Conservation (phyloP, 1,140 invertebrate genomes). For the Popillia japonica region DNA sequence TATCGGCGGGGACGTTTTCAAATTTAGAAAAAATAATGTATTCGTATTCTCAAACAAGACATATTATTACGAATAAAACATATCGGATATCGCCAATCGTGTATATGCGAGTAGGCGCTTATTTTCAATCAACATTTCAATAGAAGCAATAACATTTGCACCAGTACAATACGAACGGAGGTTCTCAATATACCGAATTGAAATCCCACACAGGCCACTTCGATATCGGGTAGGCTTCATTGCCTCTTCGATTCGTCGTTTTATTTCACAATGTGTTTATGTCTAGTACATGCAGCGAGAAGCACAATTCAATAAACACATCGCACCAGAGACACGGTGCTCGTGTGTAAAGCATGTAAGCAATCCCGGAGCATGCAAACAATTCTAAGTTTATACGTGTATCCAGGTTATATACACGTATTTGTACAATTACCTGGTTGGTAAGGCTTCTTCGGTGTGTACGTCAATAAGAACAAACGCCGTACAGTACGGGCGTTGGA, state of each 20-base stretch:
- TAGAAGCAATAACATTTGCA: background rate
- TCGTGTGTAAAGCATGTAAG: background rate
- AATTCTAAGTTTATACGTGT: background rate
- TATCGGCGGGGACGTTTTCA: too few species aligned
- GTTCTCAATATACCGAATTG: background rate
- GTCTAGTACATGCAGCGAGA: background rate
- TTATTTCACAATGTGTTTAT: background rate
- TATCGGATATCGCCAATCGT: too few species aligned
- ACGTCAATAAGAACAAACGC: background rate
- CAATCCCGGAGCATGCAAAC: background rate
- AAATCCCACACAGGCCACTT: background rate
- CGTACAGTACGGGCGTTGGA: too few species aligned
- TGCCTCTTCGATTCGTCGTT: background rate
- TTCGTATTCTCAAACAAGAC: too few species aligned
- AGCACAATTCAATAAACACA: background rate
- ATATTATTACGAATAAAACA: too few species aligned
- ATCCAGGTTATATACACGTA: background rate
- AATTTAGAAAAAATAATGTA: too few species aligned
- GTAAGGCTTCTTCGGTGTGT: background rate
- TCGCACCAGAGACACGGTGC: background rate
- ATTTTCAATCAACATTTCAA: background rate
- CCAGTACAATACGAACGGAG: background rate
- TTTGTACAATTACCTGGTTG: background rate
- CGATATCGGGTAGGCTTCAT: background rate
- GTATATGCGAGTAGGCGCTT: too few species aligned